phyloP scores from a whole-genome alignment of 2,113 vertebrate species.

The Rhinolophus ferrumequinum region DNA sequence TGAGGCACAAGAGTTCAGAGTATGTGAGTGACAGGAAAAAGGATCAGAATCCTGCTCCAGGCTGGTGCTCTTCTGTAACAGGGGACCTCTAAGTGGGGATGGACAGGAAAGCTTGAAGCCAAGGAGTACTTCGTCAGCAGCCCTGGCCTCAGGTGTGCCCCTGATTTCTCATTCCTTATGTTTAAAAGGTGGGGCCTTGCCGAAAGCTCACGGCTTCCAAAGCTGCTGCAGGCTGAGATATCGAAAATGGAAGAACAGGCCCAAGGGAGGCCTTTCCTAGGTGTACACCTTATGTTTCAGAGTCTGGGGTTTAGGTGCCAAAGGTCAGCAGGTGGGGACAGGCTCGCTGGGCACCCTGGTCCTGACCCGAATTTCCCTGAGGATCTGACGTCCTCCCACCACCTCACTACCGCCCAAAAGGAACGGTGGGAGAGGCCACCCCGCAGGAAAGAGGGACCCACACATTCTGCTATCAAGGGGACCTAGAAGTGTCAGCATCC shows the following conservation, averaged over 20 bases:
- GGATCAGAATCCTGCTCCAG: background rate
- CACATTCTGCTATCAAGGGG: background rate
- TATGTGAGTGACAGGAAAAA: background rate
- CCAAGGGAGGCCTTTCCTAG: background rate
- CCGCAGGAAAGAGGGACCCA: background rate
- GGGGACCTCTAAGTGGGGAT: background rate
- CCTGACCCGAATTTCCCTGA: background rate
- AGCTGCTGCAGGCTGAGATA: background rate
- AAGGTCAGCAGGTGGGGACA: background rate
- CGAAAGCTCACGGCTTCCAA: background rate
- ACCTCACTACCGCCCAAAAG: background rate
- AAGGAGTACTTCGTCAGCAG: rapidly evolving
- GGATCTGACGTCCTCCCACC: background rate
- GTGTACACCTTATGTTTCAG: background rate
- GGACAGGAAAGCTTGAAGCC: too few species aligned
- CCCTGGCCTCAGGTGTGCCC: background rate
- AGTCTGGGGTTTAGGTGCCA: background rate
- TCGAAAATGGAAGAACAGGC: too few species aligned
- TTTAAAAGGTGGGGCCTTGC: background rate
- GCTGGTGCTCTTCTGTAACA: background rate
- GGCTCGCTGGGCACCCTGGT: background rate
- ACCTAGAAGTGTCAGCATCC: background rate
- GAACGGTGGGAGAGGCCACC: background rate
- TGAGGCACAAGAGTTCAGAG: background rate
- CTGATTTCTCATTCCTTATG: too few species aligned